phyloP scores from a whole-genome alignment of 2,888 invertebrate species.

The Corythucha ciliata region DNA sequence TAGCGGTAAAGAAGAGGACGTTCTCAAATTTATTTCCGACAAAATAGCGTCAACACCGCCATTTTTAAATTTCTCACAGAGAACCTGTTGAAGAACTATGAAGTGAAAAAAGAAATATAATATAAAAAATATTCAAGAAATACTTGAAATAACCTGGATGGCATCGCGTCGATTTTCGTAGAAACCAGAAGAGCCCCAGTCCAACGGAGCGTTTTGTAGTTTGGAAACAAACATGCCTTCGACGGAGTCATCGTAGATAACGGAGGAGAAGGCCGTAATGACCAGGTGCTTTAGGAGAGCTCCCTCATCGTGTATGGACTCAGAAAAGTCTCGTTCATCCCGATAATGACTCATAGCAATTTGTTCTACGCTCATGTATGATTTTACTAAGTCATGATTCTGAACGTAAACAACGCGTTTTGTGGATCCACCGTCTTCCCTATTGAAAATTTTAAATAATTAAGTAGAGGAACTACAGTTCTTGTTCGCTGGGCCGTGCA shows the following conservation, averaged over 20 bases:
- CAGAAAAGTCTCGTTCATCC: constrained; percentile 14
- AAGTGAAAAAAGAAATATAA: neutral
- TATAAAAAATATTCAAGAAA: neutral
- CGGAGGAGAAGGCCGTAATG: constrained; percentile 67
- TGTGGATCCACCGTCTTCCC: too few species aligned
- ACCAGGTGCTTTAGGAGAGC: constrained; percentile 53
- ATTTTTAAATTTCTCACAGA: neutral
- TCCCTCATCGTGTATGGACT: constrained; percentile 59
- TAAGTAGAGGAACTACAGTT: too few species aligned
- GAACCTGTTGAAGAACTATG: neutral
- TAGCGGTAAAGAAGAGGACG: too few species aligned
- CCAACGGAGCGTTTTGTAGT: constrained; percentile 22
- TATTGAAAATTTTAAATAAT: too few species aligned
- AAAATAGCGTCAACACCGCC: constrained; percentile 14
- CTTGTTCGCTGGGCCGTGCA: too few species aligned
- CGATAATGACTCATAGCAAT: constrained; percentile 9
- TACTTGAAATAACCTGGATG: constrained; percentile 9
- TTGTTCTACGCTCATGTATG: constrained; percentile 19
- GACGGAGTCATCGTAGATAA: constrained; percentile 48
- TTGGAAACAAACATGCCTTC: constrained; percentile 24
- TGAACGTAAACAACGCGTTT: too few species aligned
- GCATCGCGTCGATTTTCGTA: constrained; percentile 13
- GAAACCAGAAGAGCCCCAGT: constrained; percentile 25
- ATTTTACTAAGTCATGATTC: too few species aligned
- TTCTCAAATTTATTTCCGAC: constrained; percentile 13